Percentiles rank a stretch among this genome's conserved stretches.
Conservation (phyloP, 2,113 vertebrate genomes). For the Sigmodon hispidus region DNA sequence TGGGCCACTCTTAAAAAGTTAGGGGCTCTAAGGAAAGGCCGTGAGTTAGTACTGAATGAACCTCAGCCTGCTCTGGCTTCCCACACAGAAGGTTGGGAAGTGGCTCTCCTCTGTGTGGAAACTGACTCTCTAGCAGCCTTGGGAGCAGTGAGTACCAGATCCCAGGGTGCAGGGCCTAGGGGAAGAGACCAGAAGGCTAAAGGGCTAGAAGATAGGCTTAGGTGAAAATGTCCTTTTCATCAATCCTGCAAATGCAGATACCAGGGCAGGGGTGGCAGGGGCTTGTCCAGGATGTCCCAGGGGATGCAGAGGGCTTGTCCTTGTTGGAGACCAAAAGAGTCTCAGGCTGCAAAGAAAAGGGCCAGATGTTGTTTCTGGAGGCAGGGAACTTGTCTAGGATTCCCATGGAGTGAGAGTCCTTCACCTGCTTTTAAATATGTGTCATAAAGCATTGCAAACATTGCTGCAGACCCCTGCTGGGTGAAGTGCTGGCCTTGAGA, state of each 20-base stretch:
- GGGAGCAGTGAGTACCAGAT: fast-evolving
- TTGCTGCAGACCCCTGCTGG: background rate
- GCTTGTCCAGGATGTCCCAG: fast-evolving
- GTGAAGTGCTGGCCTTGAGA: background rate
- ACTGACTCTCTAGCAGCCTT: no score
- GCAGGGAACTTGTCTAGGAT: no score
- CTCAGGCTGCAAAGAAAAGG: background rate
- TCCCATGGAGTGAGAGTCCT: no score
- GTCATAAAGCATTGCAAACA: no score
- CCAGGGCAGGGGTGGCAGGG: background rate
- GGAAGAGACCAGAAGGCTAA: background rate
- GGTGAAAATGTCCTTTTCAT: no score
- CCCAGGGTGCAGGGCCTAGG: fast-evolving
- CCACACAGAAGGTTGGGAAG: background rate
- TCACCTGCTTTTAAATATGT: no score
- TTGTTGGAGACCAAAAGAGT: background rate
- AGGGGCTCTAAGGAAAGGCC: fast-evolving
- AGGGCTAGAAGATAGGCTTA: background rate
- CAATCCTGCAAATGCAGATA: background rate
- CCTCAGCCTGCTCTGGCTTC: background rate
- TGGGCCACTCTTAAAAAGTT: fast-evolving
- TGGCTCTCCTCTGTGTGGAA: background rate
- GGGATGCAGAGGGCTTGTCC: background rate
- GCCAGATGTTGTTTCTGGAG: background rate
- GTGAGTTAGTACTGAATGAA: fast-evolving